Percentiles rank a stretch among this genome's conserved stretches.
phyloP scores from a whole-genome alignment of 2,113 vertebrate species.

The Phalacrocorax pelagicus region DNA sequence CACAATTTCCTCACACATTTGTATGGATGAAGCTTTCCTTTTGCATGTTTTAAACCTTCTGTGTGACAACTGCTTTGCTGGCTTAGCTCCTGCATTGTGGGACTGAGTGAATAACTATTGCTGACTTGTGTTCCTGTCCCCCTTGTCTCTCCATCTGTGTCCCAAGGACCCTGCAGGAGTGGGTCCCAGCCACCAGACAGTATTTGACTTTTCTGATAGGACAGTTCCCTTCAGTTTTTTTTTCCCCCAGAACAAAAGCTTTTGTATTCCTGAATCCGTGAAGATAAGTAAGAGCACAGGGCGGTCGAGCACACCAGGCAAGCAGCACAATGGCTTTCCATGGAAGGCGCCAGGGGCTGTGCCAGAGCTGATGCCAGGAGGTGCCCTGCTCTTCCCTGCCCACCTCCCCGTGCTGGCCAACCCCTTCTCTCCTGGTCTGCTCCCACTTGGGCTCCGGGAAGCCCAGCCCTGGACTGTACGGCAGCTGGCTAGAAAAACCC shows the following conservation, averaged over 20 bases:
- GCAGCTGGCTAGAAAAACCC: not conserved
- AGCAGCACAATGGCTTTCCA: not conserved
- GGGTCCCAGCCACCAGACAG: not conserved
- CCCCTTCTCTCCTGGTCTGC: not conserved
- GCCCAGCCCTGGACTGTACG: not conserved
- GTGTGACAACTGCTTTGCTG: not conserved
- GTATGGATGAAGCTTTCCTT: not conserved
- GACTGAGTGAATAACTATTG: not conserved
- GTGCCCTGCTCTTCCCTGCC: not conserved
- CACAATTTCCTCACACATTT: not conserved
- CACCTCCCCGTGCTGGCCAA: fast-evolving
- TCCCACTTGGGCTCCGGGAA: not conserved
- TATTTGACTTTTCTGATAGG: not conserved
- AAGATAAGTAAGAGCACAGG: not conserved
- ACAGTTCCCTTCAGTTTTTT: not conserved
- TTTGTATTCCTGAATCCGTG: not conserved
- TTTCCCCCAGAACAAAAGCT: not conserved
- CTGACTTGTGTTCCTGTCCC: not conserved
- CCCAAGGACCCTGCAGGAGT: not conserved
- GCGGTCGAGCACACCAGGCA: not conserved
- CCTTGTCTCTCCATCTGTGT: fast-evolving
- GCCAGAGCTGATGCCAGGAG: not conserved
- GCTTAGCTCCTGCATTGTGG: not conserved
- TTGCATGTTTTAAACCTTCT: not conserved
- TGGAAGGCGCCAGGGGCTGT: fast-evolving